phyloP scores from a whole-genome alignment of 35 echinoderm and acorn worm species.

The Ptychodera flava region DNA sequence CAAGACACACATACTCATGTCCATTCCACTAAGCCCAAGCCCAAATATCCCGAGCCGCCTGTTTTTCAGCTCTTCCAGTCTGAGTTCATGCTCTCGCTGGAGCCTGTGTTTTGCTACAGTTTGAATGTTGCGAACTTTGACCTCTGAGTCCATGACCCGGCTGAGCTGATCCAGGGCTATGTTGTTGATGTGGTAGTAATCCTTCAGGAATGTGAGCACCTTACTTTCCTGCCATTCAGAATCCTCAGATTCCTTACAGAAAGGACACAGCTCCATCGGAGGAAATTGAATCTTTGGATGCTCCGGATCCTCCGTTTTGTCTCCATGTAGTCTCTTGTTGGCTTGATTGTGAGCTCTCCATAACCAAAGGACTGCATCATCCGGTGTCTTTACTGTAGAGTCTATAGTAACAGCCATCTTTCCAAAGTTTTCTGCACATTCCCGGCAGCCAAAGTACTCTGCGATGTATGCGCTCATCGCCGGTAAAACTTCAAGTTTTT shows the following conservation, averaged over 20 bases:
- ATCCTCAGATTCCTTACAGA: slow-evolving; percentile 21
- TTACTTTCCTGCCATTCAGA: slow-evolving; percentile 40
- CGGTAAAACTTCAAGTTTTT: slow-evolving; percentile 52
- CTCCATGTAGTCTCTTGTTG: slow-evolving; percentile 74
- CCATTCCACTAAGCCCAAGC: background rate
- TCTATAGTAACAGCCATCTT: slow-evolving; percentile 52
- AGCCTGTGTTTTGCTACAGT: background rate
- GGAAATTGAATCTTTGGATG: slow-evolving; percentile 77
- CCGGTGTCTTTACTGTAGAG: slow-evolving; percentile 30
- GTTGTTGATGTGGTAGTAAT: slow-evolving; percentile 44
- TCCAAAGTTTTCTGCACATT: slow-evolving; percentile 82
- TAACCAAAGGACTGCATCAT: slow-evolving; percentile 75
- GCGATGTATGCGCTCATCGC: slow-evolving; percentile 83
- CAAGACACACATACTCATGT: slow-evolving; percentile 15
- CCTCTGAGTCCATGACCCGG: too few species aligned
- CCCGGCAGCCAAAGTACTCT: slow-evolving; percentile 73
- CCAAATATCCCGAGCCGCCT: background rate
- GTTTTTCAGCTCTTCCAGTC: background rate
- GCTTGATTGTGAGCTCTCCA: slow-evolving; percentile 82
- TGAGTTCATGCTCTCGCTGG: background rate
- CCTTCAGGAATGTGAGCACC: slow-evolving; percentile 61
- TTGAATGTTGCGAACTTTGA: background rate
- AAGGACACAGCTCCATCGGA: slow-evolving; percentile 25
- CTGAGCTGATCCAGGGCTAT: slow-evolving; percentile 10
- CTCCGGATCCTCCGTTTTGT: slow-evolving; percentile 65